phyloP scores from a whole-genome alignment of 1,140 invertebrate genomes.

The Dolichoris vasculosae region DNA sequence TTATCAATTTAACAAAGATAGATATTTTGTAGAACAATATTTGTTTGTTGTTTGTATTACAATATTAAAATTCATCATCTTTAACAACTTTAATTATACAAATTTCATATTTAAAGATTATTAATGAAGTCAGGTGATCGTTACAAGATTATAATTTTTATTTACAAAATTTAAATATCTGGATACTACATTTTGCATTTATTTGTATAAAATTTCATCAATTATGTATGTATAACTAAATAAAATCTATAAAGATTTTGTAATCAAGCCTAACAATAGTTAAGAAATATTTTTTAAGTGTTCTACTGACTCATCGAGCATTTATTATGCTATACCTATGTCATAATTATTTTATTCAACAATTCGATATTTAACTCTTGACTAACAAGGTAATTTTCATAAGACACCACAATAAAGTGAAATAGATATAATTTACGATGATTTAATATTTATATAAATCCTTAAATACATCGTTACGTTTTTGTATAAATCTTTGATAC shows the following conservation, averaged over 20 bases:
- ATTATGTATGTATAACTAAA: background rate
- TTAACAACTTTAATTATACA: slow-evolving; percentile 22
- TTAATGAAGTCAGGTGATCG: background rate
- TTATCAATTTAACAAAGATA: slow-evolving; percentile 21
- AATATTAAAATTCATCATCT: slow-evolving; percentile 5
- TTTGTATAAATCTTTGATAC: background rate
- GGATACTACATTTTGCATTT: slow-evolving; percentile 8
- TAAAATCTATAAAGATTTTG: background rate
- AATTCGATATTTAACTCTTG: background rate
- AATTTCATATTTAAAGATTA: background rate
- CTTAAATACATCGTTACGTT: background rate
- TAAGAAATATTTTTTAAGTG: background rate
- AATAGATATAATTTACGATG: background rate
- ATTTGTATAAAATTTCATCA: background rate
- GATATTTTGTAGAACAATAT: slow-evolving; percentile 24
- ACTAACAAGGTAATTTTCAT: background rate
- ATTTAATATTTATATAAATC: background rate
- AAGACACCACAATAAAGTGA: background rate
- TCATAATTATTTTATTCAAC: slow-evolving; percentile 19
- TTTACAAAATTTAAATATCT: slow-evolving; percentile 8
- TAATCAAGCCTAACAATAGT: background rate
- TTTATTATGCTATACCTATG: background rate
- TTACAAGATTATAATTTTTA: background rate
- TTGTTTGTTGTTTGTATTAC: background rate
- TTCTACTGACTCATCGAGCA: background rate